Evolutionary conservation across 2,113 vertebrate genomes (phyloP).

Genomic region (Gambusia affinis): DNA sequence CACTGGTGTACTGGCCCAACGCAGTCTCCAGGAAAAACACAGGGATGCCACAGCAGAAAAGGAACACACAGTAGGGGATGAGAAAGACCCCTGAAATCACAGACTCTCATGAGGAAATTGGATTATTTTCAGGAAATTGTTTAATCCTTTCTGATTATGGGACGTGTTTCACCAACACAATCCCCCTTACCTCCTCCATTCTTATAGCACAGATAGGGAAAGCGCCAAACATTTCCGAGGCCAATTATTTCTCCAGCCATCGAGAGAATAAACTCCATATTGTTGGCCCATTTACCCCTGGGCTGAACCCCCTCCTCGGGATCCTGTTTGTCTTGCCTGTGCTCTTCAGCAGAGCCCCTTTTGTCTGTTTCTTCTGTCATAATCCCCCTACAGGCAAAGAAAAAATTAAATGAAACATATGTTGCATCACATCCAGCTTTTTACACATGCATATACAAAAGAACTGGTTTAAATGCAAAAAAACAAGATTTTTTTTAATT

Average conservation of each 20-base stretch:
- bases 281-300: constrained; percentile 90
- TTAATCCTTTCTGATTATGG: neutral
- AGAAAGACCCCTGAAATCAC: constrained; percentile 86
- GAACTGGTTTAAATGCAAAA: neutral
- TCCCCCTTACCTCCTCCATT: constrained; percentile 86
- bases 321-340: constrained; percentile 15
- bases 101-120: neutral
- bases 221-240: constrained; percentile 90
- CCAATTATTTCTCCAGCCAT: constrained; percentile 93
- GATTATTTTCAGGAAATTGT: neutral
- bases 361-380: constrained; percentile 63
- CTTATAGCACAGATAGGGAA: constrained; percentile 92
- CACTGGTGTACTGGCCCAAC: constrained; percentile 91
- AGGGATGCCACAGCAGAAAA: constrained; percentile 89
- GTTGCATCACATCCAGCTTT: neutral
- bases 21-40: constrained; percentile 92
- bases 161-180: neutral
- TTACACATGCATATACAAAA: neutral
- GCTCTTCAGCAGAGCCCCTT: constrained; percentile 1
- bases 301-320: constrained; percentile 51
- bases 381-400: constrained; percentile 8
- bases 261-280: constrained; percentile 88
- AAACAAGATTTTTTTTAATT: neutral
- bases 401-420: neutral
- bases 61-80: constrained; percentile 91